Base-by-base conservation (phyloP, 2,797 vertebrate species). In the Tapera naevia region DNA sequence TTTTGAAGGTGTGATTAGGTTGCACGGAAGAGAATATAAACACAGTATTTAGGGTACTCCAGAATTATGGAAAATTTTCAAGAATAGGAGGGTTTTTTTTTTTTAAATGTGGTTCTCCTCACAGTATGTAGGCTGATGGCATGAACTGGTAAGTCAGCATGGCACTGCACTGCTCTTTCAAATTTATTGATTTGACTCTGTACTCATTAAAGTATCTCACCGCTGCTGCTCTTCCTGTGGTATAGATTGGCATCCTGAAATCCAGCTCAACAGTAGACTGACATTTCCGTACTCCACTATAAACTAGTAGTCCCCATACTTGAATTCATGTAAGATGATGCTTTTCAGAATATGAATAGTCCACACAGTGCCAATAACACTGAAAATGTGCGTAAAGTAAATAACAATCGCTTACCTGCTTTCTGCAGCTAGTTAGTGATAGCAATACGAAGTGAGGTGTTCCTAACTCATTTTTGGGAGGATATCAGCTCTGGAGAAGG, bases 1-100 rank as follows among this genome's bases (percentile, higher is more conserved):
- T 95, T 88, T 28, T 64, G 71, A 82, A 89, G 60, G 62, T 88
- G 48, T 91, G 51, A 88, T 95, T 94, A 86, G 62, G 53, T 45
- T 76, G n/a, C 73, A 35, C 8, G 27, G 66, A 51, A 51, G 5
- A 73, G 23, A 91, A 76, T 60, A 45, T 25, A 33, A 91, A 61
- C 81, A 50, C 3, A 50, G 39, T 57, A 43, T 56, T 66, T 37
- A 64, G 32, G n/a, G 21, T 69, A 32, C 32, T 84, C 17, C 28
- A 70, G 54, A 92, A 86, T 13, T 86, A 30, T 19, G 12, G 32
- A 79, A 69, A 88, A 70, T 88, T 86, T 93, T 86, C 39, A 89
- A 66, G 70, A 92, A 24, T 58, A 75, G 56, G 17, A 80, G 8
- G 8, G 10, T 35, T 28, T 25, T 33, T 75, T n/a, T 73, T 84